Evolutionary conservation across 1,140 invertebrate genomes (phyloP).

Genomic region (Adelges cooleyi): DNA sequence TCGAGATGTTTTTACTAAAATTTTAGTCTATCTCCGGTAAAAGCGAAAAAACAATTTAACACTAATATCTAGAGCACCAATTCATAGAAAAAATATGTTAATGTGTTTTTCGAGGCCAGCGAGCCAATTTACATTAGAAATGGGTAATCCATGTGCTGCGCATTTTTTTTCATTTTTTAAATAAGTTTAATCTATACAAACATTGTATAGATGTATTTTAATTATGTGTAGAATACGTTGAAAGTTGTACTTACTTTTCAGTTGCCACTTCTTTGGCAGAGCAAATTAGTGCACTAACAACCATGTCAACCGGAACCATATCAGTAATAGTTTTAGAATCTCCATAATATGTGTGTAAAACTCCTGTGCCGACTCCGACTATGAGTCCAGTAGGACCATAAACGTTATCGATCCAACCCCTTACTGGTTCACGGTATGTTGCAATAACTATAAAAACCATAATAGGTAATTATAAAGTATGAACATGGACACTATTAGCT

Average conservation of each 20-base stretch:
- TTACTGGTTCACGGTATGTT: slow-evolving; percentile 60
- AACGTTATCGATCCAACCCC: slow-evolving; percentile 77
- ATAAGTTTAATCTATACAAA: background rate
- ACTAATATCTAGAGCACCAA: too few species aligned
- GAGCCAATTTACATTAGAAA: too few species aligned
- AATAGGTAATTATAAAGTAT: too few species aligned
- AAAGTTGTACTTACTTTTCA: slow-evolving; percentile 16
- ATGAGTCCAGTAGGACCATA: slow-evolving; percentile 64
- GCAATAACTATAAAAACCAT: slow-evolving; percentile 56
- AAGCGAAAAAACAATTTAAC: too few species aligned
- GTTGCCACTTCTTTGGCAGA: slow-evolving; percentile 44
- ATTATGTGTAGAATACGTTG: too few species aligned
- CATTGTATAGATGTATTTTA: background rate
- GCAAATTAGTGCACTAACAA: slow-evolving; percentile 68
- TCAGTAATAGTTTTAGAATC: slow-evolving; percentile 47
- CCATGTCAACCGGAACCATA: slow-evolving; percentile 76
- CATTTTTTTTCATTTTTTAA: background rate
- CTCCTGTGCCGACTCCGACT: slow-evolving; percentile 47
- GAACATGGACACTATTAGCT: too few species aligned
- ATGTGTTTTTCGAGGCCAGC: too few species aligned
- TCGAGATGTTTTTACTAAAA: too few species aligned
- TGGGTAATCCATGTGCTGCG: too few species aligned
- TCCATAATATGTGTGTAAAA: slow-evolving; percentile 50
- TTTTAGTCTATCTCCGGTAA: too few species aligned
- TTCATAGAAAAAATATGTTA: too few species aligned